These are phyloP conservation scores for Xenopus laevis DNA, from an alignment of 2,113 vertebrate species.

Conservation along the genomic window DNA sequence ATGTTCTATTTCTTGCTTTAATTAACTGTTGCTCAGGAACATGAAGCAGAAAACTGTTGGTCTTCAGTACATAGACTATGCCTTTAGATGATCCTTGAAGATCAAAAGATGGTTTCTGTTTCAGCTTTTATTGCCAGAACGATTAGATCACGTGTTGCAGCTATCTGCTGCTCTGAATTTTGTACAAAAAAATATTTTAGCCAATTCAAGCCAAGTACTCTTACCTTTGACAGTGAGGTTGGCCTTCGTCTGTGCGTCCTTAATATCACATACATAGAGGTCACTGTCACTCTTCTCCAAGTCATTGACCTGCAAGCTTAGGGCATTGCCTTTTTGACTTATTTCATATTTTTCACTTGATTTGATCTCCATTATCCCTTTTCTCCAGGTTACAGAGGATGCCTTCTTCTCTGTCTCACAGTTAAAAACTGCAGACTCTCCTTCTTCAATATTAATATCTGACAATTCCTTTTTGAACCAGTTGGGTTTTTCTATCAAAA, in stretches of 20 bases:
- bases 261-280: slow-evolving; percentile 82
- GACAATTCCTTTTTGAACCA: slow-evolving; percentile 71
- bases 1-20: not conserved
- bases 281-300: slow-evolving; percentile 79
- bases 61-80: too few species aligned
- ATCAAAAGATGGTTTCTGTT: not conserved
- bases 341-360: slow-evolving; percentile 65
- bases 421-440: slow-evolving; percentile 60
- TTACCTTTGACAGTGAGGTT: slow-evolving; percentile 81
- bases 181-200: too few species aligned
- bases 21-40: not conserved
- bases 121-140: too few species aligned
- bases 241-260: slow-evolving; percentile 74
- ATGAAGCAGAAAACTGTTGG: not conserved
- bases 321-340: slow-evolving; percentile 65
- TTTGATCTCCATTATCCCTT: slow-evolving; percentile 76
- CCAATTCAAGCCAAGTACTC: slow-evolving; percentile 23
- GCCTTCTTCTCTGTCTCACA: slow-evolving; percentile 74
- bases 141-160: too few species aligned
- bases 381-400: slow-evolving; percentile 75
- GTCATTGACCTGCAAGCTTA: slow-evolving; percentile 74
- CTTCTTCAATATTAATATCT: slow-evolving; percentile 73
- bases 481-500: slow-evolving; percentile 68
- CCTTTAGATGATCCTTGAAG: not conserved
- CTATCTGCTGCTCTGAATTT: slow-evolving; percentile 22